Evolutionary conservation across 2,113 vertebrate genomes (phyloP).

Genomic region (Onychorhynchus coronatus): DNA sequence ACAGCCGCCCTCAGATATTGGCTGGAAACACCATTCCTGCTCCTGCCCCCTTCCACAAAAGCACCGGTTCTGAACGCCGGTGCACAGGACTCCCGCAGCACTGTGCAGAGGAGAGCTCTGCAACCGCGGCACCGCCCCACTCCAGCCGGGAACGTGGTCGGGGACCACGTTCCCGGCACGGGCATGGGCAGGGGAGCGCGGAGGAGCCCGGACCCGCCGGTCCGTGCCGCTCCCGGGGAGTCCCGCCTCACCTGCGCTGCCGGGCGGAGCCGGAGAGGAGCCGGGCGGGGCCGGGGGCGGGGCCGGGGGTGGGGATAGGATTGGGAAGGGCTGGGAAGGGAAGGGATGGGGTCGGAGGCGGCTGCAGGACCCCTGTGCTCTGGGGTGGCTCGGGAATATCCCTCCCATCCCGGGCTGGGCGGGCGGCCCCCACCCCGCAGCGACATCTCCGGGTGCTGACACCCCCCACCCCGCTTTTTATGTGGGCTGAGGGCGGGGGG

Average conservation of each 20-base stretch:
- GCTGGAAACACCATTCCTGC: background rate
- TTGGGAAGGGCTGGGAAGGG: too few relatives aligned
- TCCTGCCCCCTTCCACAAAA: background rate
- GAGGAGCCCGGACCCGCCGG: background rate
- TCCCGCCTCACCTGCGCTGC: background rate
- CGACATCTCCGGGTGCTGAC: too few relatives aligned
- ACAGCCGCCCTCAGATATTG: rapidly evolving
- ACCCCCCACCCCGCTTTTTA: too few relatives aligned
- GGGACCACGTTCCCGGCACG: background rate
- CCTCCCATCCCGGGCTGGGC: too few relatives aligned
- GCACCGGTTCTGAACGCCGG: background rate
- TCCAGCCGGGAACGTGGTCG: background rate
- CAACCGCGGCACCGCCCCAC: background rate
- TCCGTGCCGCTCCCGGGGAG: background rate
- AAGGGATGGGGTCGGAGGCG: too few relatives aligned
- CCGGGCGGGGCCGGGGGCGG: background rate
- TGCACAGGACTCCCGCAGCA: rapidly evolving
- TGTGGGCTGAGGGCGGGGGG: too few relatives aligned
- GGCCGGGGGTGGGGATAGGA: too few relatives aligned
- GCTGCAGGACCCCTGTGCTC: too few relatives aligned
- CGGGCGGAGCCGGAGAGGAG: background rate
- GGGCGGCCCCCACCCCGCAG: too few relatives aligned
- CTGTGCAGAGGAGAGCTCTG: background rate
- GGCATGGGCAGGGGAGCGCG: background rate
- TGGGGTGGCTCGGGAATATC: too few relatives aligned